These are phyloP conservation scores for Mesopsocus fuscifrons DNA, from an alignment of 2,888 invertebrate genomes.

Conservation along the genomic window DNA sequence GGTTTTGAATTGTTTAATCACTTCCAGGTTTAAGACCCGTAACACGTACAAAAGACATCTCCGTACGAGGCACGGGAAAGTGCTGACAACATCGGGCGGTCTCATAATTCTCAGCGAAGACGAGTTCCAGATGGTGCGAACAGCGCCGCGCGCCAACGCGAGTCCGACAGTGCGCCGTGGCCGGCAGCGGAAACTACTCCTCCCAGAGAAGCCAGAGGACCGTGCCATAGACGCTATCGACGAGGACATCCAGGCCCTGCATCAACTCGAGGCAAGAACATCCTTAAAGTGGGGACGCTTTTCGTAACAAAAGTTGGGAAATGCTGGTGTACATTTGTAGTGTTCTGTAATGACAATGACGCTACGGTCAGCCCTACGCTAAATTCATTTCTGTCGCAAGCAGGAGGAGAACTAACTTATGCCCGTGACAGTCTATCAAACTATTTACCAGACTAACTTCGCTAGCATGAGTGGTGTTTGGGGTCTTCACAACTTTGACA, in stretches of 20 bases:
- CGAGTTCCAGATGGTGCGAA: slow-evolving; percentile 26
- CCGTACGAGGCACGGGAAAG: slow-evolving; percentile 34
- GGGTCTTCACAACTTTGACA: too few species aligned
- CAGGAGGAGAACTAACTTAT: too few species aligned
- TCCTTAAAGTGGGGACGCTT: too few species aligned
- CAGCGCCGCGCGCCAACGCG: slow-evolving; percentile 16
- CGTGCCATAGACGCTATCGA: slow-evolving; percentile 2
- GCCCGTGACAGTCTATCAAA: too few species aligned
- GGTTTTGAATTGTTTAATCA: too few species aligned
- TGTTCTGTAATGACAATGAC: too few species aligned
- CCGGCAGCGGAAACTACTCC: not conserved
- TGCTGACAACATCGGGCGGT: slow-evolving; percentile 32
- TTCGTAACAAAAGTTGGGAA: too few species aligned
- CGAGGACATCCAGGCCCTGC: slow-evolving; percentile 7
- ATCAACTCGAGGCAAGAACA: not conserved
- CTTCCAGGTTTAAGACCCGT: slow-evolving; percentile 34
- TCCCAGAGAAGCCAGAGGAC: not conserved
- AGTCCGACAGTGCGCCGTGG: not conserved
- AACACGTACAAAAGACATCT: slow-evolving; percentile 39
- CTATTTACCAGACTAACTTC: too few species aligned
- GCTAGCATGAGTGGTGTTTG: too few species aligned
- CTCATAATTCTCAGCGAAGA: slow-evolving; percentile 28
- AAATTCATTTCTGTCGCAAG: too few species aligned
- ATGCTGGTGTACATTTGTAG: too few species aligned
- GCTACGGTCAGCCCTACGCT: too few species aligned